Base-by-base conservation (phyloP, 2,888 invertebrate species). In the Thalpophila matura region DNA sequence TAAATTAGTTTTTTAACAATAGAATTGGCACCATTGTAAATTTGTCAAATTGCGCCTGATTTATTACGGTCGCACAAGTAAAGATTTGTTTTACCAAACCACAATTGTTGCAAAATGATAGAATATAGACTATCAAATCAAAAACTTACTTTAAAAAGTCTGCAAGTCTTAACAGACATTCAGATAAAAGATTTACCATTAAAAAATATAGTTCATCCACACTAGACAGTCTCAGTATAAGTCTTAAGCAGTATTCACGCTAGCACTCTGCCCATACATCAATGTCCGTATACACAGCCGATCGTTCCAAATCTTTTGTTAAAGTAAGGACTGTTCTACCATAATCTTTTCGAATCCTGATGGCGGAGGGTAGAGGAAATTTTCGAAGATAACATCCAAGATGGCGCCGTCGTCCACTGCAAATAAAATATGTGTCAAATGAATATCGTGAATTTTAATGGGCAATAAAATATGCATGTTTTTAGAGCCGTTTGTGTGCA, bases 371-470 rank as follows among this genome's bases (percentile, higher is more conserved):
- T 98, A 97, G 74, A 96, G 96, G 89, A 99, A 99, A 87, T 97
- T 97, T 80, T 98, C 98, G 89, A 99, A 96, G 83, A 98, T 97
- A 73, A 99, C 97, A 91, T 99, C 99, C 93, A 99, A 90, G 80
- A 99, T 99, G 26, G 99, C 99, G 76, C 99, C 99, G 89, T 99
- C 99, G 85, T 99, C 99, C 84, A 99, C 99, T 98, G 95, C 60
- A 96, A 84, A 33, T 46, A 37, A 45, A 33, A 55, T 29, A 20
- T 2, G 43, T 40, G 20, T n/a, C 10, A 14, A 10, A 24, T 31
- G 31, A 20, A 18, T 20, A 24, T 59, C 7, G 4, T 42, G 22
- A 3, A 16, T 4, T 20, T 50, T n/a, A 26, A n/a, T 65, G 9
- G 0, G 5, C 4, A 7, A 5, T 62, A 42, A 16, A 24, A 16